Conservation (phyloP, 2,113 vertebrate genomes). For the Hippocampus mohnikei region DNA sequence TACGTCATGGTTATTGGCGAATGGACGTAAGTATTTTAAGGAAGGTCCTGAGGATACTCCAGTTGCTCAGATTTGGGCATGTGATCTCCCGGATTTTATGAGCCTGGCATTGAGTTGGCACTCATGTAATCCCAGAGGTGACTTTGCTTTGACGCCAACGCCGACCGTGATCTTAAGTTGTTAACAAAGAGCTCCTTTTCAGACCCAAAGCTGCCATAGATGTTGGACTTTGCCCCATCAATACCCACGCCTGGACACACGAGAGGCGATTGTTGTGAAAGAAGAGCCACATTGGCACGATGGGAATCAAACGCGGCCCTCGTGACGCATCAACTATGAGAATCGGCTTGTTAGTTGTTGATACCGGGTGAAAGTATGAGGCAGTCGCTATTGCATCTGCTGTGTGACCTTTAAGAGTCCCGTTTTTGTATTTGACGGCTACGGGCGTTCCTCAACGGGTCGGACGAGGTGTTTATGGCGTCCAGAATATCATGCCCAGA, state of each 20-base stretch:
- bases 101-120: neutral
- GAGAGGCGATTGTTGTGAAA: neutral
- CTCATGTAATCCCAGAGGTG: slow-evolving; percentile 2
- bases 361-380: neutral
- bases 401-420: neutral
- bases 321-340: neutral
- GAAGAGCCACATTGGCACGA: neutral
- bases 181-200: slow-evolving; percentile 1
- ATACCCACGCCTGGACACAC: neutral
- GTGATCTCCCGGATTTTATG: neutral
- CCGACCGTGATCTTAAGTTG: neutral
- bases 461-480: slow-evolving; percentile 47
- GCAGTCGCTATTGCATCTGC: neutral
- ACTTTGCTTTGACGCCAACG: neutral
- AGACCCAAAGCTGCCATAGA: neutral
- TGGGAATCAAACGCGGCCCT: neutral
- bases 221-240: slow-evolving; percentile 1
- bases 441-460: slow-evolving; percentile 22
- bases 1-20: neutral
- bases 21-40: neutral
- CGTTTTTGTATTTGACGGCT: slow-evolving; percentile 48
- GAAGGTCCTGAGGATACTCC: neutral
- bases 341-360: neutral
- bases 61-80: neutral
- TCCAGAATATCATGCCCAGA: slow-evolving; percentile 41